Conservation (phyloP, 2,797 vertebrate genomes). For the Ptychobarbus kaznakovi region DNA sequence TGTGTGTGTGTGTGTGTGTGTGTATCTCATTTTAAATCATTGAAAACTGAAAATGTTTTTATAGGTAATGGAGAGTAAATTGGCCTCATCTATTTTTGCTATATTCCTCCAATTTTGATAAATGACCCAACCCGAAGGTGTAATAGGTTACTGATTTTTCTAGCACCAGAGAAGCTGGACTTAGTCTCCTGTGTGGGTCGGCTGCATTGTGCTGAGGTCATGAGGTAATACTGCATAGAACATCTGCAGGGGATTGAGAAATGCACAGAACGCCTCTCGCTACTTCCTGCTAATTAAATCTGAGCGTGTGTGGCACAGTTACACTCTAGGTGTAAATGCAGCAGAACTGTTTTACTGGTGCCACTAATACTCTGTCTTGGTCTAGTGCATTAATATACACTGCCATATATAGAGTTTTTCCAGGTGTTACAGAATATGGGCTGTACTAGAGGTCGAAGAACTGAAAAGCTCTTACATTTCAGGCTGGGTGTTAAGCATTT, state of each 20-base stretch:
- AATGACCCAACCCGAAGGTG: constrained; percentile 47
- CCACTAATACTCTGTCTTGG: not conserved
- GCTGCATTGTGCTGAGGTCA: constrained; percentile 24
- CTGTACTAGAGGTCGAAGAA: not conserved
- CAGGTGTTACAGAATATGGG: not conserved
- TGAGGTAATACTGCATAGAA: constrained; percentile 10
- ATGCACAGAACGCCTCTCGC: constrained; percentile 3
- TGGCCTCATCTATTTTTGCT: constrained; percentile 59
- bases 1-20: not conserved
- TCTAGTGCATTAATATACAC: not conserved
- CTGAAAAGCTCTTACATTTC: not conserved
- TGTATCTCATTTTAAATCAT: constrained; percentile 22
- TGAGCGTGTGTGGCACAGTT: not conserved
- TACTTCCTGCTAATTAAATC: constrained; percentile 7
- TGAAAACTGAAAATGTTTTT: constrained; percentile 43
- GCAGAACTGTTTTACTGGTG: not conserved
- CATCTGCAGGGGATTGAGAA: constrained; percentile 17
- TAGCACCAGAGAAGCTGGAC: constrained; percentile 49
- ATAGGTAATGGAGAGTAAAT: constrained; percentile 54
- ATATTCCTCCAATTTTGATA: constrained; percentile 63
- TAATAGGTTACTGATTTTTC: constrained; percentile 59
- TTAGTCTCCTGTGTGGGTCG: constrained; percentile 51
- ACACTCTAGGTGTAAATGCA: not conserved
- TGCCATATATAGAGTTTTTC: not conserved
- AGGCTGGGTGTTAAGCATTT: not conserved